Conservation (phyloP, 2,797 vertebrate species). For the Tinamus major region DNA sequence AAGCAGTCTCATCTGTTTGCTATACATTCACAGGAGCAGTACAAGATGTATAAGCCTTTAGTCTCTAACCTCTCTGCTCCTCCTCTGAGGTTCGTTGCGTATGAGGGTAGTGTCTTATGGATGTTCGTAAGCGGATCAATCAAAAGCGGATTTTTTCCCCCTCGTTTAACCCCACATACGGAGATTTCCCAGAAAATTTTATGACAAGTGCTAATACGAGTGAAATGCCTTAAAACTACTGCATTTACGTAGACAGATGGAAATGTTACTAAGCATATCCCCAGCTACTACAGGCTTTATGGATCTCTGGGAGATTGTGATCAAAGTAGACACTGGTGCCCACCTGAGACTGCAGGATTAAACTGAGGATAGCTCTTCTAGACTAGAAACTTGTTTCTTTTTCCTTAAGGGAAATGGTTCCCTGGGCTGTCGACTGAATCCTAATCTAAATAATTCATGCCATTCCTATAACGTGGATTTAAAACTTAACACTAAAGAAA, state of each 20-base stretch:
- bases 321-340: neutral
- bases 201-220: neutral
- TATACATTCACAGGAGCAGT: neutral
- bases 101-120: neutral
- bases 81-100: neutral
- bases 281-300: neutral
- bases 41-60: neutral
- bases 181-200: neutral
- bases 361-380: neutral
- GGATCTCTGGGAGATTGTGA: neutral
- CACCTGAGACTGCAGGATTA: neutral
- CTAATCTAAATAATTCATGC: neutral
- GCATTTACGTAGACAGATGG: neutral
- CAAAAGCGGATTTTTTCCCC: neutral
- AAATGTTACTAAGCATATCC: neutral
- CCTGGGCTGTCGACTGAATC: neutral
- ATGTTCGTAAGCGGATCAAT: neutral
- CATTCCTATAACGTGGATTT: neutral
- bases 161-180: neutral
- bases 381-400: neutral
- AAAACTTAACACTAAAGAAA: neutral
- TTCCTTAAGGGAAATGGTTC: neutral
- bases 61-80: neutral
- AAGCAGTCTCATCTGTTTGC: slow-evolving; percentile 17
- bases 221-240: neutral